Base-by-base conservation (phyloP, 2,113 vertebrate genomes). In the Poicephalus meyeri region DNA sequence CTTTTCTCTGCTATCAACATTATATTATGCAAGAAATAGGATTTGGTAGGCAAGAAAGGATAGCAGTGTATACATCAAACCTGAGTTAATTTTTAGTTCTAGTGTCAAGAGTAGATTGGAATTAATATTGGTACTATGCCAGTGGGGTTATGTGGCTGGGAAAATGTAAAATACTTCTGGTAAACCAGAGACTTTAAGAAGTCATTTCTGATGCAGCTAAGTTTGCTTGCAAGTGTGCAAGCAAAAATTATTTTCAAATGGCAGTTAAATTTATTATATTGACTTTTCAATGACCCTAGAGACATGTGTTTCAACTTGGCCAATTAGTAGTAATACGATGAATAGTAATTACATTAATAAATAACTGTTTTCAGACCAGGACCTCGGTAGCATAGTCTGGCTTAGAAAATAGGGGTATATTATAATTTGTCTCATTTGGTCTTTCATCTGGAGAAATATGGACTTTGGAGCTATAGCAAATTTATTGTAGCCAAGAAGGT, bases 1-100 rank as follows among this genome's bases (percentile, higher is more conserved):
- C 95, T 97, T 94, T 93, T 96, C 92, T 97, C 56, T 94, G 93
- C 95, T 97, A 97, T 88, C 95, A 97, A 97, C 96, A 94, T 95
- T 97, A 46, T 93, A 80, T 69, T 95, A 92, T 89, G 69, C 61
- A 83, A 96, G 96, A 96, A 81, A 80, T 65, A 95, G 85, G 92
- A 95, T 93, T 95, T 97, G 65, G 90, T 92, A 93, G 95, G 80
- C 41, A 71, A 86, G 86, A 92, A 93, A 95, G 63, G 56, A 61
- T 80, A 83, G 84, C 14, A 80, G 90, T 56, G 55, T 89, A 86
- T 79, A 86, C 64, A 87, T 93, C 85, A 85, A 94, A 89, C 26
- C 50, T 1, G 11, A 95, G 87, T 74, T 92, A 90, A 82, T 91
- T 94, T 92, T 94, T 82, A 82, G 65, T 91, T 84, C 41, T 76